Base-by-base conservation (phyloP, 2,113 vertebrate species). In the Anhinga rufa region DNA sequence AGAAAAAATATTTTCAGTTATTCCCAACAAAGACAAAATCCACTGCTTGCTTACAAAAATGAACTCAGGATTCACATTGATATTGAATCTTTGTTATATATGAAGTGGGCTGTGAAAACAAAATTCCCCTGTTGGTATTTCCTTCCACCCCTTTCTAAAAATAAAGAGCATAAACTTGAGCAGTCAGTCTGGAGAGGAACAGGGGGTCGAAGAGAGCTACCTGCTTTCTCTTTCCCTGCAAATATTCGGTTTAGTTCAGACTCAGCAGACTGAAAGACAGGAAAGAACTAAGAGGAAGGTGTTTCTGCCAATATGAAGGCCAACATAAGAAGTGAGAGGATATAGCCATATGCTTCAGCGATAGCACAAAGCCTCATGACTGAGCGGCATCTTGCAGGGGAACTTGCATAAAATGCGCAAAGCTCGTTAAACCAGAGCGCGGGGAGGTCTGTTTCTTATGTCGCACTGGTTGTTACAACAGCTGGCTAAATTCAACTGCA, bases 401-500 rank as follows among this genome's bases (percentile, higher is more conserved):
- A 82, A 36, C 55, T 76, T 36, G 17, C 62, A 40, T 11, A 60
- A 42, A 61, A 36, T 9, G 29, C 32, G 1, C 9, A 34, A 66
- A 77, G 55, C 54, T 55, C 18, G 1, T 68, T 79, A 69, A 80
- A 44, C 3, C 32, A 10, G 34, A 78, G 62, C 13, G 0, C 2
- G 3, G 80, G 82, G 70, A 82, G 86, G 90, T 71, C 85, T 48
- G 64, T 4, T 61, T 69, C 48, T 86, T 52, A 31, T 12, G 51
- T 42, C 10, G 2, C 49, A 3, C 34, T 7, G 51, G 42, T 78
- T 95, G 92, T 95, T 93, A 71, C 72, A n/a, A 91, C 96, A 97
- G 96, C 93, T 97, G 97, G 79, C 31, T 44, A 82, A 88, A 89
- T 92, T 91, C 90, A 94, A 71, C 92, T 66, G 78, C 94, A 76